Evolutionary conservation across 2,113 vertebrate genomes (phyloP).

Genomic region (Saguinus imperator): DNA sequence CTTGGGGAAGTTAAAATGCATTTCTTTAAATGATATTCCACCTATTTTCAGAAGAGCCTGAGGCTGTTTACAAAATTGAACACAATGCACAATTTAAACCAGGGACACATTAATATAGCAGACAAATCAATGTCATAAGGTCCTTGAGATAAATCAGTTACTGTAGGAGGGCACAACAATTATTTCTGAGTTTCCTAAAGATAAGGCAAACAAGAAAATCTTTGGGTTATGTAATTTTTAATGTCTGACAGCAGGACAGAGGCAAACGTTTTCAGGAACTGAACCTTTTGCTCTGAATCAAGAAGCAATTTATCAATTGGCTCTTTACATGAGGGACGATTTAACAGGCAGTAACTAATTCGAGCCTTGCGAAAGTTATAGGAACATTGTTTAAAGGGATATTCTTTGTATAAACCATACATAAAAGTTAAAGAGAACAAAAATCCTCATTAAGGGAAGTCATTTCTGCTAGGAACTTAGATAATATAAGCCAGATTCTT

Average conservation of each 20-base stretch:
- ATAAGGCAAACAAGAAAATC: neutral
- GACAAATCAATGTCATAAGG: neutral
- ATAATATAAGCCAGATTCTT: neutral
- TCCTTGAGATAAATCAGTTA: neutral
- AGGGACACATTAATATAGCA: neutral
- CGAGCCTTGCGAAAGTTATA: neutral
- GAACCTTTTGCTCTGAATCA: neutral
- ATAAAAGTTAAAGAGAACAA: neutral
- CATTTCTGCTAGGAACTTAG: neutral
- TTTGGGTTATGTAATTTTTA: neutral
- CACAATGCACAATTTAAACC: neutral
- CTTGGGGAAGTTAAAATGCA: neutral
- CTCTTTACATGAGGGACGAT: neutral
- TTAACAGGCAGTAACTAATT: neutral
- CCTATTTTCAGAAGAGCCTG: neutral
- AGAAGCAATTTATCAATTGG: neutral
- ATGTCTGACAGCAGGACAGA: neutral
- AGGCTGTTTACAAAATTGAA: neutral
- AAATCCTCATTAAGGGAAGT: neutral
- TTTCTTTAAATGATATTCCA: slow-evolving; percentile 3
- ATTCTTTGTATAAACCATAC: neutral
- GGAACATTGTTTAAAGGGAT: neutral
- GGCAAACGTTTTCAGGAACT: slow-evolving; percentile 22
- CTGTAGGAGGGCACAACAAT: neutral
- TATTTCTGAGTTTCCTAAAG: neutral